phyloP scores from a whole-genome alignment of 2,113 vertebrate genomes.

The Sinocyclocheilus grahami region DNA sequence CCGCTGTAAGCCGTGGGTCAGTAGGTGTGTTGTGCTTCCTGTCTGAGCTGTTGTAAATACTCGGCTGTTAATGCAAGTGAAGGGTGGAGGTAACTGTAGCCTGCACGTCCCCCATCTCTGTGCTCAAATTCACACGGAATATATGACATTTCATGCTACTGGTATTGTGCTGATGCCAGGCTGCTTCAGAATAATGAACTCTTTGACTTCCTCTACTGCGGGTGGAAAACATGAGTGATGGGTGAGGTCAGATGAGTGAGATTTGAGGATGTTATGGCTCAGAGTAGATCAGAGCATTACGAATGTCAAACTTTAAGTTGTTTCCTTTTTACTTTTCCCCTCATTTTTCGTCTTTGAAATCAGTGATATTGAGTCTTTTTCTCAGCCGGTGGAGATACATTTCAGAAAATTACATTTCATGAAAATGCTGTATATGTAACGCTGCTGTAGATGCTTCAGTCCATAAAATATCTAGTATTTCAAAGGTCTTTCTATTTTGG shows the following conservation, averaged over 20 bases:
- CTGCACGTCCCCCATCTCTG: not conserved
- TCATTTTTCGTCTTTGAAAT: not conserved
- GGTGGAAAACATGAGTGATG: slow-evolving; percentile 38
- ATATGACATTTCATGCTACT: not conserved
- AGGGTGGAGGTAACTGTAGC: slow-evolving; percentile 13
- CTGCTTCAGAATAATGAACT: slow-evolving; percentile 12
- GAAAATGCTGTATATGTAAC: not conserved
- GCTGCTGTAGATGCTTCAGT: not conserved
- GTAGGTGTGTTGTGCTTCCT: slow-evolving; percentile 28
- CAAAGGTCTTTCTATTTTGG: not conserved
- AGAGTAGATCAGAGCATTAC: not conserved
- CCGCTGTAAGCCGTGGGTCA: not conserved
- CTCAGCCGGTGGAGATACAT: not conserved
- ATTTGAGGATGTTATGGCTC: slow-evolving; percentile 32
- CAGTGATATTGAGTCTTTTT: not conserved
- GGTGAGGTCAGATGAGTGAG: not conserved
- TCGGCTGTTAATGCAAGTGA: slow-evolving; percentile 7
- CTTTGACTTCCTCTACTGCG: slow-evolving; percentile 10
- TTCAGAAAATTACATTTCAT: not conserved
- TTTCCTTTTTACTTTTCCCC: slow-evolving; percentile 8
- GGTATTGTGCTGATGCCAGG: slow-evolving; percentile 27
- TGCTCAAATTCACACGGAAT: not conserved
- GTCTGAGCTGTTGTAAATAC: slow-evolving; percentile 30
- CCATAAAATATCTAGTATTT: slow-evolving; percentile 5
- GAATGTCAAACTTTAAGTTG: not conserved